These are phyloP conservation scores for Galemys pyrenaicus DNA, from an alignment of 2,113 vertebrate genomes.

Conservation along the genomic window DNA sequence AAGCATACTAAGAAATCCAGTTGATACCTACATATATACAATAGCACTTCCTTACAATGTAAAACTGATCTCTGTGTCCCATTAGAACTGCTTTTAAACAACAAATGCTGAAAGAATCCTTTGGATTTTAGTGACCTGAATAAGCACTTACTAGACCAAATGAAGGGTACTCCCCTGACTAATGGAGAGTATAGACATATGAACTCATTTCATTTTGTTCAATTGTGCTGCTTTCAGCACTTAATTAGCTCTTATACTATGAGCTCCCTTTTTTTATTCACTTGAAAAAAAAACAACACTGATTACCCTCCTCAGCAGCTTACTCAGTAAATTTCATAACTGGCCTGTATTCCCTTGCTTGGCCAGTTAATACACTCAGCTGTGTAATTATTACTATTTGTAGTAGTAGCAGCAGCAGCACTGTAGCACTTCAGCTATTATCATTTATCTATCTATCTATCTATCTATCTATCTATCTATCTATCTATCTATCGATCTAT, in stretches of 20 bases:
- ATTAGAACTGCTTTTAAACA: neutral
- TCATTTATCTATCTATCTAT: neutral
- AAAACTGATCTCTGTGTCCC: neutral
- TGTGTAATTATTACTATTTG: neutral
- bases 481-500: neutral
- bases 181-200: neutral
- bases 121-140: neutral
- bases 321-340: neutral
- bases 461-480: neutral
- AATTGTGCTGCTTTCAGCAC: neutral
- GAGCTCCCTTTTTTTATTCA: neutral
- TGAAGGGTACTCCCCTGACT: neutral
- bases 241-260: neutral
- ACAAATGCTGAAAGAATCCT: neutral
- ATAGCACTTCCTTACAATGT: neutral
- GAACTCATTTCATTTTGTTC: slow-evolving; percentile 8
- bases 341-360: neutral
- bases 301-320: neutral
- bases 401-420: neutral
- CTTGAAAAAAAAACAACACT: neutral
- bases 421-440: neutral
- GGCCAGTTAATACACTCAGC: neutral
- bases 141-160: neutral
- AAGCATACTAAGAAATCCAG: neutral
- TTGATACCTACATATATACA: neutral